Evolutionary conservation across 2,113 vertebrate genomes (phyloP).

Genomic region (Hippocampus abdominalis): DNA sequence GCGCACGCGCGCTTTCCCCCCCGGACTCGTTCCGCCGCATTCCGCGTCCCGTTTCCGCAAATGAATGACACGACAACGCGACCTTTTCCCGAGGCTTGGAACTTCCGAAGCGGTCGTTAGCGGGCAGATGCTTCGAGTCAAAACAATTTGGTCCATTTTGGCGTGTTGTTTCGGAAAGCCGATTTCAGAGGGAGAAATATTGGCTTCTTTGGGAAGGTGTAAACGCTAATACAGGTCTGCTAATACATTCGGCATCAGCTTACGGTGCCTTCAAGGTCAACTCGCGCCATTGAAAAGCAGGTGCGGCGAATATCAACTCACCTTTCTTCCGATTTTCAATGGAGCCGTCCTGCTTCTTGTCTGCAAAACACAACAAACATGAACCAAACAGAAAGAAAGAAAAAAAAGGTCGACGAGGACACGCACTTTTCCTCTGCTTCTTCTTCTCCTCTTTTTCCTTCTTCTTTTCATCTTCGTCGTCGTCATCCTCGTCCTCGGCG

Average conservation of each 20-base stretch:
- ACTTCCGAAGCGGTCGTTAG: not conserved
- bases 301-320: conserved; percentile 58
- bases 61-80: not conserved
- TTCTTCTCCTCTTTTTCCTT: conserved; percentile 92
- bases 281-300: not conserved
- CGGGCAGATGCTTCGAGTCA: too few species aligned
- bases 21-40: conserved; percentile 10
- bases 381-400: not conserved
- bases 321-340: conserved; percentile 97
- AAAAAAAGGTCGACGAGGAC: not conserved
- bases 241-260: not conserved
- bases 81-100: not conserved
- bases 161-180: not conserved
- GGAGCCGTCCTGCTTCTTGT: conserved; percentile 95
- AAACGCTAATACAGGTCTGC: not conserved
- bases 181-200: not conserved
- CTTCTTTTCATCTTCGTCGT: conserved; percentile 85
- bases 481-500: conserved; percentile 87
- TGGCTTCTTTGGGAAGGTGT: not conserved
- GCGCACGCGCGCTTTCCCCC: not conserved
- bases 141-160: not conserved
- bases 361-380: conserved; percentile 71
- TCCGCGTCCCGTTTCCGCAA: not conserved
- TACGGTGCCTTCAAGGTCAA: not conserved
- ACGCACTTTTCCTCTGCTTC: conserved; percentile 92